Conservation (phyloP, 1,140 invertebrate species). For the Saxidomus purpurata region DNA sequence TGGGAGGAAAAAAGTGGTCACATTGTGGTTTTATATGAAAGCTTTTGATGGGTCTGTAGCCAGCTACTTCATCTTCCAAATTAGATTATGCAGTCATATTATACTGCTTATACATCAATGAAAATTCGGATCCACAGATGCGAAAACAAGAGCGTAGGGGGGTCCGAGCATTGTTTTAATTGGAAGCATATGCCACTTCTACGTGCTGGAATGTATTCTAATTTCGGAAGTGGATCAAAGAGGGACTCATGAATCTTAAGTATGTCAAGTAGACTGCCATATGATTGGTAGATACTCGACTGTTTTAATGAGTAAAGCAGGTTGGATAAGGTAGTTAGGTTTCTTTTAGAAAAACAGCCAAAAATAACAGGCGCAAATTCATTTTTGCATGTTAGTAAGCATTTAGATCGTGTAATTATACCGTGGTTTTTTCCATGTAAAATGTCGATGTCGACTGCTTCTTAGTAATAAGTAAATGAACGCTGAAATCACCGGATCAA, state of each 20-base stretch:
- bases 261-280: constrained; percentile 2
- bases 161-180: constrained; percentile 7
- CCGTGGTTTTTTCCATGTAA: too few species aligned
- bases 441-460: too few species aligned
- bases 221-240: constrained; percentile 7
- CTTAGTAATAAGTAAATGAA: too few species aligned
- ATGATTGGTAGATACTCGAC: too few species aligned
- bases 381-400: too few species aligned
- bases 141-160: background rate
- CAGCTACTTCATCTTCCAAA: background rate
- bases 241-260: background rate
- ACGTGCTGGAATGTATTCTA: constrained; percentile 17
- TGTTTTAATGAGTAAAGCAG: too few species aligned
- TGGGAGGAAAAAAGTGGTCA: background rate
- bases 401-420: too few species aligned
- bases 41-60: background rate
- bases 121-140: background rate
- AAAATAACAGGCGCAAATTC: too few species aligned
- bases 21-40: background rate
- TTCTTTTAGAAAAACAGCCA: too few species aligned
- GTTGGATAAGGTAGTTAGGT: too few species aligned
- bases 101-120: background rate
- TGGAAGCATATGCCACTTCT: constrained; percentile 19
- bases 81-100: constrained; percentile 22
- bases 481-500: too few species aligned